Evolutionary conservation across 2,797 vertebrate genomes (phyloP).

Genomic region (Anabacerthia variegaticeps): DNA sequence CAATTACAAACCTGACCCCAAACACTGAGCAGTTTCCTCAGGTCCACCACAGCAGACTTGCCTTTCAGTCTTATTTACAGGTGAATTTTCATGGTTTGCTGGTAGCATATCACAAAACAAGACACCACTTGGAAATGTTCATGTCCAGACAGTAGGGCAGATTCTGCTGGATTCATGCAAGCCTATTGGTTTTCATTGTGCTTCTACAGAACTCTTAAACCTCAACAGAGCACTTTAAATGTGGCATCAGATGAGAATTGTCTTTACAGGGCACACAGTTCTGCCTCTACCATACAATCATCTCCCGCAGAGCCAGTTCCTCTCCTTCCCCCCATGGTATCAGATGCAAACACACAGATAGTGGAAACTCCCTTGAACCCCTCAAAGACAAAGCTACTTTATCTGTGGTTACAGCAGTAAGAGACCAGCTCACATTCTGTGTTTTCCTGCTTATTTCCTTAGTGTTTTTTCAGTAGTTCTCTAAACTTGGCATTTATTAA

Average conservation of each 20-base stretch:
- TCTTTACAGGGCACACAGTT: not conserved
- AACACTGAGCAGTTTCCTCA: not conserved
- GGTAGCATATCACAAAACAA: not conserved
- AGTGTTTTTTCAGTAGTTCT: not conserved
- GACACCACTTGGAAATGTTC: not conserved
- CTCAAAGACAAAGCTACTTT: not conserved
- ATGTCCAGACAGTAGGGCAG: constrained; percentile 5
- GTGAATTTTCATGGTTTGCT: not conserved
- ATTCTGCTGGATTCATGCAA: not conserved
- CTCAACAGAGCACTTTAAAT: not conserved
- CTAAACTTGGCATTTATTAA: not conserved
- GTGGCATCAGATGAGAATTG: not conserved
- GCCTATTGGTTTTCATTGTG: not conserved
- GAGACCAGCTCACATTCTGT: not conserved
- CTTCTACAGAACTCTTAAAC: not conserved
- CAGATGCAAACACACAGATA: not conserved
- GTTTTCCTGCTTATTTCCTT: not conserved
- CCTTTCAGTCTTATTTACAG: not conserved
- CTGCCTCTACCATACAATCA: not conserved
- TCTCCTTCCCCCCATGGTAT: not conserved
- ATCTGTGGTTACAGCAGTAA: not conserved
- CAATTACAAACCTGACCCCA: not conserved
- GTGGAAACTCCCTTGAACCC: not conserved
- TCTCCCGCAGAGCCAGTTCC: not conserved
- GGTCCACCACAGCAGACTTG: not conserved